Evolutionary conservation across 2,113 vertebrate species (phyloP).

Genomic region (Daboia siamensis): DNA sequence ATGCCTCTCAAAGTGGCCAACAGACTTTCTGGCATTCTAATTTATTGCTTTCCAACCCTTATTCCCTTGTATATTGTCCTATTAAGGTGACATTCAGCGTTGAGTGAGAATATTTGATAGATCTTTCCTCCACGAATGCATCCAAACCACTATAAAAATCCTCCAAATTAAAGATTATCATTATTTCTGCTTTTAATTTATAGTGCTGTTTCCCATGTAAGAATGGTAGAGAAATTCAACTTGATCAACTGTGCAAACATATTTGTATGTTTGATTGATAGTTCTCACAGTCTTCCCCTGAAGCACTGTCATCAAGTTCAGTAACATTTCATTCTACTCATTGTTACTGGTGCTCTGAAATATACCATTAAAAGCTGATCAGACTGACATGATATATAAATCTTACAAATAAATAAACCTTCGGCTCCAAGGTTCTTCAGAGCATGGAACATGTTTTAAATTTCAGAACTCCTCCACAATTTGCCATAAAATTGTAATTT

Average conservation of each 20-base stretch:
- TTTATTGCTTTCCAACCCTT: background rate
- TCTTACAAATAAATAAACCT: background rate
- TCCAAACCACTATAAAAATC: background rate
- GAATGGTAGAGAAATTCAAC: background rate
- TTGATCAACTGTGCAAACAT: background rate
- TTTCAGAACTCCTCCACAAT: background rate
- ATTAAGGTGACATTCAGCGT: background rate
- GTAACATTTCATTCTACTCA: background rate
- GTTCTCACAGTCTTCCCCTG: background rate
- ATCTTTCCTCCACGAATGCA: background rate
- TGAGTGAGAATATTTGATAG: background rate
- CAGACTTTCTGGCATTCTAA: background rate
- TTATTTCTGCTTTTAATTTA: background rate
- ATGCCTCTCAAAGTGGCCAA: background rate
- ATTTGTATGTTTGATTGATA: background rate
- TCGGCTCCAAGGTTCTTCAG: background rate
- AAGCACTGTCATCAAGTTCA: background rate
- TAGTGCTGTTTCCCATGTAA: background rate
- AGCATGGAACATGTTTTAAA: background rate
- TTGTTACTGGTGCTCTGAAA: background rate
- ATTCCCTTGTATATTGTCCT: background rate
- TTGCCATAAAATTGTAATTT: background rate
- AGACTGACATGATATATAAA: background rate
- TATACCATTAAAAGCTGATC: background rate
- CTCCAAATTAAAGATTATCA: background rate